Base-by-base conservation (phyloP, 1,140 invertebrate genomes). In the Nephotettix cincticeps region DNA sequence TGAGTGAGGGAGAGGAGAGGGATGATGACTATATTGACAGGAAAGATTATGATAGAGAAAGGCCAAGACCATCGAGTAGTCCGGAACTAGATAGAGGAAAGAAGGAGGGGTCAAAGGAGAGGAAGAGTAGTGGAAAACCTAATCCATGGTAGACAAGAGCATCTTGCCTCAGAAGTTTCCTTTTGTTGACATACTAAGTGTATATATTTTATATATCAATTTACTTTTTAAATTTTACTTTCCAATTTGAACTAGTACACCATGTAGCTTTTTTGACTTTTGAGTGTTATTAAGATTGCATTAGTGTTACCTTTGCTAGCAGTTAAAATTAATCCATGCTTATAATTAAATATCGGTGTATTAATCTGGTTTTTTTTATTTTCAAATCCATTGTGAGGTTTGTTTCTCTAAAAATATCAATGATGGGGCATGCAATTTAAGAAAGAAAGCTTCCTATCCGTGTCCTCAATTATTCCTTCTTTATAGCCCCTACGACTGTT, bases 1-100 rank as follows among this genome's bases (percentile, higher is more conserved):
- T 90, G 71, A 90, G 89, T 77, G 88, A 90, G 76, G 89, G 89
- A 3, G 89, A 90, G 76, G 90, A 90, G 73, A 84, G 89, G 69
- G 89, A 91, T 76, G 87, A 88, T 70, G 86, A 89, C 28, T 74
- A 71, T 25, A 63, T 56, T 14, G 64, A 58, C 13, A 47, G 72
- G 28, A 73, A 73, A 32, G 73, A 74, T 19, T 74, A 74, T 32
- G 71, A 72, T 32, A 67, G 72, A n/a, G 71, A 74, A 45, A 71
- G 72, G 72, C 29, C 23, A 21, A 71, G 70, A 61, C 36, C 47
- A 9, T 40, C 21, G 40, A 64, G 32, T 11, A 40, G 32, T 21
- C 40, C 64, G 19, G 64, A 67, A 13, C 4, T 14, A 2, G 28
- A 36, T 9, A 19, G 14, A 6, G 36, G 27, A 13, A 67, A 67